phyloP scores from a whole-genome alignment of 2,797 vertebrate species.

The Neosalanx taihuensis region DNA sequence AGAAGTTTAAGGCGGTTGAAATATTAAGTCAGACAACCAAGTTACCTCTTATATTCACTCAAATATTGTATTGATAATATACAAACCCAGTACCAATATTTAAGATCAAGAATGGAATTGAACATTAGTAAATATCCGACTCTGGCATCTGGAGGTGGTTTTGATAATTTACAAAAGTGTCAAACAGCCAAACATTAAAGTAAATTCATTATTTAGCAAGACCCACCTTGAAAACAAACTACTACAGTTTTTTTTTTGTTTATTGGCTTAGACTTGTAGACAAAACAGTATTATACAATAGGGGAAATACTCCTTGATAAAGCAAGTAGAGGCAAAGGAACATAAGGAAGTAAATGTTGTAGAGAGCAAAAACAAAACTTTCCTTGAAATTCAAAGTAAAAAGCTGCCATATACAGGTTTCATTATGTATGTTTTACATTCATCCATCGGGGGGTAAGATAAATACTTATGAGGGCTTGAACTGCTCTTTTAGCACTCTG shows the following conservation, averaged over 20 bases:
- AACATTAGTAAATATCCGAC: conserved; percentile 68
- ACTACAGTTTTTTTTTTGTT: conserved; percentile 47
- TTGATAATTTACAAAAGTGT: conserved; percentile 72
- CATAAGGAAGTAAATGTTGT: conserved; percentile 30
- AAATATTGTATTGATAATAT: conserved; percentile 58
- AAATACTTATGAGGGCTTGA: conserved; percentile 48
- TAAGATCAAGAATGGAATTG: conserved; percentile 68
- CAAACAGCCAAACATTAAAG: conserved; percentile 71
- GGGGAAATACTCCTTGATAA: conserved; percentile 55
- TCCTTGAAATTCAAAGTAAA: conserved; percentile 64
- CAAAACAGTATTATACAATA: conserved; percentile 66
- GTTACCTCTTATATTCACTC: conserved; percentile 59
- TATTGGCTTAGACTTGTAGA: conserved; percentile 55
- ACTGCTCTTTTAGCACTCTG: conserved; percentile 53
- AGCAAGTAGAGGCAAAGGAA: conserved; percentile 50
- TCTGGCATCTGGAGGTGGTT: conserved; percentile 60
- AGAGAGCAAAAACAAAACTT: conserved; percentile 64
- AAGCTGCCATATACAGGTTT: conserved; percentile 75
- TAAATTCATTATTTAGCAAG: conserved; percentile 59
- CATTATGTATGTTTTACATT: conserved; percentile 78
- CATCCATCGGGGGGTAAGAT: conserved; percentile 69
- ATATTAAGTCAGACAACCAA: conserved; percentile 73
- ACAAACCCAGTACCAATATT: conserved; percentile 77
- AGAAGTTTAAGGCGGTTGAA: conserved; percentile 84
- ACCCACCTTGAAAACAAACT: conserved; percentile 57